Evolutionary conservation across 2,113 vertebrate species (phyloP).

Genomic region (Eublepharis macularius): DNA sequence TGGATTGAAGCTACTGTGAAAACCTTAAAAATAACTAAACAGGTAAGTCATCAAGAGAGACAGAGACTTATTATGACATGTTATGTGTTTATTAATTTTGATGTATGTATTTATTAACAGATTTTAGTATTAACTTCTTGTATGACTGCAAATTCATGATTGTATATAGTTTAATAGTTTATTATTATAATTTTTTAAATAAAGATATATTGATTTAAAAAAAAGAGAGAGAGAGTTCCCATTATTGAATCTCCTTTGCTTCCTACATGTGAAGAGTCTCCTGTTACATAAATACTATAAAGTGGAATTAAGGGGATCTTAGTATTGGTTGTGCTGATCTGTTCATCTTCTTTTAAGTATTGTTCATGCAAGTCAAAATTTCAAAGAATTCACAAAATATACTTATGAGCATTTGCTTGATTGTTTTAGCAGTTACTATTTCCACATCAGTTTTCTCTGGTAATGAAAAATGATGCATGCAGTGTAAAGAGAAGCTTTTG

Average conservation of each 20-base stretch:
- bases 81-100: too few relatives aligned
- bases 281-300: constrained; percentile 4
- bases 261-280: not conserved
- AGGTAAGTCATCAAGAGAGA: not conserved
- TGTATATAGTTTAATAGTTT: too few relatives aligned
- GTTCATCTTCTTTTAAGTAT: not conserved
- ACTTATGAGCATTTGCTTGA: not conserved
- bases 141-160: too few relatives aligned
- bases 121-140: too few relatives aligned
- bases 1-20: not conserved
- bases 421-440: not conserved
- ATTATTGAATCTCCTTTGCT: not conserved
- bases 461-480: not conserved
- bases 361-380: not conserved
- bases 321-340: not conserved
- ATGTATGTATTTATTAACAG: too few relatives aligned
- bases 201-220: too few relatives aligned
- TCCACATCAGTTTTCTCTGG: not conserved
- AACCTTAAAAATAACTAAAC: constrained; percentile 8
- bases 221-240: not conserved
- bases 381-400: not conserved
- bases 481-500: fast-evolving
- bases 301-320: constrained; percentile 14
- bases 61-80: too few relatives aligned
- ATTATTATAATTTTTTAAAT: too few relatives aligned